phyloP scores from a whole-genome alignment of 1,140 invertebrate genomes.

The Stratiolaelaps scimitus region DNA sequence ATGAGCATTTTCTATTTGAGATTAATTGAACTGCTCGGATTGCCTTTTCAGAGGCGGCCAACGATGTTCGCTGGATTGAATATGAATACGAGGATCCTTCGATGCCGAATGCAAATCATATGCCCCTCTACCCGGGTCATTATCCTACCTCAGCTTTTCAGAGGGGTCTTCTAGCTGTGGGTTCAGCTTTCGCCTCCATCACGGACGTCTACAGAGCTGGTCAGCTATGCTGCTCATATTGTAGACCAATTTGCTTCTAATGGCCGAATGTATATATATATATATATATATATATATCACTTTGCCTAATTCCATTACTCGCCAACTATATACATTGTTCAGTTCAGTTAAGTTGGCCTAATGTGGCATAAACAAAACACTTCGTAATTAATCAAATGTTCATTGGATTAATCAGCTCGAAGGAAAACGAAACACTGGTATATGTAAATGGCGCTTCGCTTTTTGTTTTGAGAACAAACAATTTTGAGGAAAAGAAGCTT shows the following conservation, averaged over 20 bases:
- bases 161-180: constrained; percentile 56
- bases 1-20: too few relatives aligned
- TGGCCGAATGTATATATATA: too few relatives aligned
- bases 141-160: constrained; percentile 61
- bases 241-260: too few relatives aligned
- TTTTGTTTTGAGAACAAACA: too few relatives aligned
- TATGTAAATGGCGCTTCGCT: too few relatives aligned
- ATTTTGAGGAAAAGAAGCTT: too few relatives aligned
- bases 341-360: constrained; percentile 28
- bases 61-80: background rate
- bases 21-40: too few relatives aligned
- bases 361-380: background rate
- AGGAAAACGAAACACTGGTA: too few relatives aligned
- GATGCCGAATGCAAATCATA: too few relatives aligned
- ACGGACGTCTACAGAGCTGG: constrained; percentile 40
- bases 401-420: too few relatives aligned
- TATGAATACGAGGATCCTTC: constrained; percentile 3
- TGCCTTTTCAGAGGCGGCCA: background rate
- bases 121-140: constrained; percentile 46
- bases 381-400: too few relatives aligned
- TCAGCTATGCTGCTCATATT: constrained; percentile 34
- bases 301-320: background rate
- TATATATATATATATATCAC: background rate
- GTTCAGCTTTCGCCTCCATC: constrained; percentile 47
- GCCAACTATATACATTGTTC: background rate